A percentile compares a stretch with the other conserved stretches of the same genome.
These are phyloP conservation scores for Exocentrus adspersus DNA, from an alignment of 2,888 invertebrate genomes.

Conservation along the genomic window DNA sequence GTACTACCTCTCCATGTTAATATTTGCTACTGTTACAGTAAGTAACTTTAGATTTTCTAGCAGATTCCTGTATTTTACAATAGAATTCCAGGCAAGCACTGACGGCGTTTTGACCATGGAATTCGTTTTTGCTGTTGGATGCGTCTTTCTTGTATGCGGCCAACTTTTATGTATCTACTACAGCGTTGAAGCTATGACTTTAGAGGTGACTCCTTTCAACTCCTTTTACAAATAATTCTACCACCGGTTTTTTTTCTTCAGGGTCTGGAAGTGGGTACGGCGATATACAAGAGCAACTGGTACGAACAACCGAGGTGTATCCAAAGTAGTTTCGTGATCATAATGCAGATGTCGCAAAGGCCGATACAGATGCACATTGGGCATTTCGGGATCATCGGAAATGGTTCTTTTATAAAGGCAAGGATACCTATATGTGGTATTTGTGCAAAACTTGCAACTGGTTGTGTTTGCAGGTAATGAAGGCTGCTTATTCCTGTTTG, in stretches of 20 bases:
- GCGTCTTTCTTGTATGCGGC: background rate
- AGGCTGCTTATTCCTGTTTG: background rate
- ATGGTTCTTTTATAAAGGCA: conserved; percentile 4
- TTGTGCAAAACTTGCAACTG: too few relatives aligned
- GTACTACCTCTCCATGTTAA: conserved; percentile 6
- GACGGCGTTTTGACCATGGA: background rate
- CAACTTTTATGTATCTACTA: conserved; percentile 18
- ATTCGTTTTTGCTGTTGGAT: background rate
- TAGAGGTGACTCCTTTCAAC: conserved; percentile 17
- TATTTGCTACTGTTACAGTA: background rate
- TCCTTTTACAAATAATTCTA: background rate
- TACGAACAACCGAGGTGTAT: conserved; percentile 16
- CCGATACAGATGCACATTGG: conserved; percentile 11
- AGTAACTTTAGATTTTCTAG: background rate
- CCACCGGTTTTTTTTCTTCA: background rate
- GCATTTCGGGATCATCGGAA: background rate
- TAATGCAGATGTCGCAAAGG: conserved; percentile 17
- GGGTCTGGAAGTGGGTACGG: background rate
- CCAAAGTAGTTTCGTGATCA: conserved; percentile 5
- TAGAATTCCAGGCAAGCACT: background rate
- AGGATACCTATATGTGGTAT: background rate
- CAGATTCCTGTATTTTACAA: too few relatives aligned
- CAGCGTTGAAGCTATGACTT: conserved; percentile 3
- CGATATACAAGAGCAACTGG: conserved; percentile 24
- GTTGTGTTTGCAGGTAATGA: background rate